Conservation (phyloP, 1,140 invertebrate species). For the Drosophila trapezifrons region DNA sequence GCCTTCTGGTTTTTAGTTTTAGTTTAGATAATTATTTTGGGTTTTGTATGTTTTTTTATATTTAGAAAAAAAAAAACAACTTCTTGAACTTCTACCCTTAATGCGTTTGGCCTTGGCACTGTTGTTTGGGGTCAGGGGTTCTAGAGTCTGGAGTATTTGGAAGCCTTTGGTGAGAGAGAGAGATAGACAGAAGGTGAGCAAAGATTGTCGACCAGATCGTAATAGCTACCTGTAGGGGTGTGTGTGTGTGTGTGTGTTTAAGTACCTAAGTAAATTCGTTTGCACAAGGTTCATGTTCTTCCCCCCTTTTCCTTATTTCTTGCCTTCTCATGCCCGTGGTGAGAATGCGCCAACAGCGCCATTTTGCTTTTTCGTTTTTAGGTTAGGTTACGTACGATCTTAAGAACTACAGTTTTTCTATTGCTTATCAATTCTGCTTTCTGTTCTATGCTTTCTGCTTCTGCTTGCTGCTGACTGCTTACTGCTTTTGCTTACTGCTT, state of each 20-base stretch:
- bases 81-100: constrained; percentile 31
- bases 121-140: neutral
- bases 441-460: constrained; percentile 32
- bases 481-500: too few relatives aligned
- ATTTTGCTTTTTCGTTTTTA: constrained; percentile 17
- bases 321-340: neutral
- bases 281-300: constrained; percentile 51
- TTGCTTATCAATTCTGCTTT: constrained; percentile 59
- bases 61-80: constrained; percentile 17
- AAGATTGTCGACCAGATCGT: constrained; percentile 38
- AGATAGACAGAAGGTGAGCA: neutral
- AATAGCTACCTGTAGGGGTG: constrained; percentile 15
- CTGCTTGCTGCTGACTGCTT: too few relatives aligned
- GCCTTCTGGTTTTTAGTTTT: neutral
- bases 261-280: constrained; percentile 78
- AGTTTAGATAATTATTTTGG: constrained; percentile 4
- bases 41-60: neutral
- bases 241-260: constrained; percentile 45
- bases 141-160: constrained; percentile 19
- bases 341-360: constrained; percentile 5
- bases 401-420: constrained; percentile 58
- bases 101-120: constrained; percentile 51
- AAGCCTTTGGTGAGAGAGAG: constrained; percentile 37
- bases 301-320: constrained; percentile 8
- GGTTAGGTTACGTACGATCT: constrained; percentile 40